Evolutionary conservation across 2,113 vertebrate genomes (phyloP).

Genomic region (Sinocyclocheilus anshuiensis): DNA sequence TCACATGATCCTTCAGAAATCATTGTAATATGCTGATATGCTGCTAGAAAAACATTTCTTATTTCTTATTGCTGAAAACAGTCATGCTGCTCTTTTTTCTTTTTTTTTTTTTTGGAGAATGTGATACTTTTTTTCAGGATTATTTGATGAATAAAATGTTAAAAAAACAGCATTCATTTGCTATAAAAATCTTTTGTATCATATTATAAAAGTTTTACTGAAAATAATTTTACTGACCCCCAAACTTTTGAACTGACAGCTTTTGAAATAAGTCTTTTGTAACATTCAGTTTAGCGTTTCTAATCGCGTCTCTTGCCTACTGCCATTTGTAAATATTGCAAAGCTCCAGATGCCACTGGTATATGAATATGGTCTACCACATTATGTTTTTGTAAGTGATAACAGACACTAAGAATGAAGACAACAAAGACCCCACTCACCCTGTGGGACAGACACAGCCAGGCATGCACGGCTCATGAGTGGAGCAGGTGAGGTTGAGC

Average conservation of each 20-base stretch:
- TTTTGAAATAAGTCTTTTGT: background rate
- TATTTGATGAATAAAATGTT: too few relatives aligned
- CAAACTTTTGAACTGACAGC: background rate
- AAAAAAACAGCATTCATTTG: too few relatives aligned
- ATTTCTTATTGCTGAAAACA: too few relatives aligned
- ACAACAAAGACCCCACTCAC: constrained; percentile 73
- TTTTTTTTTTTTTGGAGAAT: too few relatives aligned
- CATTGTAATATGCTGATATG: background rate
- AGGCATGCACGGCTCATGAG: constrained; percentile 84
- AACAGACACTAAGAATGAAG: background rate
- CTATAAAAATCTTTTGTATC: too few relatives aligned
- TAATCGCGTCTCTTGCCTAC: background rate
- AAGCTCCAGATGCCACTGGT: background rate
- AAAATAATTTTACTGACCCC: background rate
- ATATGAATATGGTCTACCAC: background rate
- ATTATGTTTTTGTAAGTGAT: background rate
- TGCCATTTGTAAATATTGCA: background rate
- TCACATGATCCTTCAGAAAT: background rate
- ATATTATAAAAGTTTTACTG: background rate
- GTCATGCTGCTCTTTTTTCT: too few relatives aligned
- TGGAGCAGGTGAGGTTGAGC: constrained; percentile 86
- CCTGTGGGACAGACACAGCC: constrained; percentile 88
- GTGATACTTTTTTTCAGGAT: too few relatives aligned
- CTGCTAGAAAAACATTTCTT: background rate
- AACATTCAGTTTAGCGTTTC: background rate